phyloP scores from a whole-genome alignment of 2,797 vertebrate genomes.

The Varecia variegata region DNA sequence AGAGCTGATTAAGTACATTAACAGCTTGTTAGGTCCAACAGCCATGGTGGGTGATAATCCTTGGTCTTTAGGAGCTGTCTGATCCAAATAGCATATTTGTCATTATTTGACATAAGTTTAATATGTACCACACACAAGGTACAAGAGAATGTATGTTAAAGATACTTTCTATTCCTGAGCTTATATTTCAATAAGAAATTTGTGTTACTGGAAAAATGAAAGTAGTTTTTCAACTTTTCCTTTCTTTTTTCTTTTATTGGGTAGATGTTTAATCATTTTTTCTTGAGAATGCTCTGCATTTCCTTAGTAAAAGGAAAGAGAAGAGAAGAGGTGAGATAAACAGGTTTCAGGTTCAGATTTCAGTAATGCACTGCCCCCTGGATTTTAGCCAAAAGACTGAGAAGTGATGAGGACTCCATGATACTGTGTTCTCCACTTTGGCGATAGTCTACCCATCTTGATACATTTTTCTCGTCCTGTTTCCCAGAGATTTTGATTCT shows the following conservation, averaged over 20 bases:
- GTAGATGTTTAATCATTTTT: not conserved
- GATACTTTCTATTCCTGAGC: not conserved
- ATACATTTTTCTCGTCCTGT: not conserved
- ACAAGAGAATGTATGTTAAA: not conserved
- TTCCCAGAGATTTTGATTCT: conserved; percentile 93
- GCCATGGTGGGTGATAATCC: not conserved
- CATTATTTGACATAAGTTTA: not conserved
- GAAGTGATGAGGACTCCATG: not conserved
- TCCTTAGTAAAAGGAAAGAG: not conserved
- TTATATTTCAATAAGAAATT: not conserved
- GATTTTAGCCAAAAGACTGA: not conserved
- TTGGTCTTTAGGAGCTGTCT: not conserved
- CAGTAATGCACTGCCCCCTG: not conserved
- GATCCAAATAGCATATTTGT: not conserved
- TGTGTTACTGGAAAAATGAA: not conserved
- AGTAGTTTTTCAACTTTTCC: not conserved
- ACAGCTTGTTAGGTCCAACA: not conserved
- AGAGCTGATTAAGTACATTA: not conserved
- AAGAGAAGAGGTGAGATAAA: not conserved
- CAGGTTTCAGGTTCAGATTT: not conserved
- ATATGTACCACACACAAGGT: not conserved
- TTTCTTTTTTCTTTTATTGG: not conserved
- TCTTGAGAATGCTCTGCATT: not conserved
- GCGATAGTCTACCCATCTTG: not conserved
- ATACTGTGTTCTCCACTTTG: not conserved